Conservation (phyloP, 1,140 invertebrate species). For the Diorhabda elongata region DNA sequence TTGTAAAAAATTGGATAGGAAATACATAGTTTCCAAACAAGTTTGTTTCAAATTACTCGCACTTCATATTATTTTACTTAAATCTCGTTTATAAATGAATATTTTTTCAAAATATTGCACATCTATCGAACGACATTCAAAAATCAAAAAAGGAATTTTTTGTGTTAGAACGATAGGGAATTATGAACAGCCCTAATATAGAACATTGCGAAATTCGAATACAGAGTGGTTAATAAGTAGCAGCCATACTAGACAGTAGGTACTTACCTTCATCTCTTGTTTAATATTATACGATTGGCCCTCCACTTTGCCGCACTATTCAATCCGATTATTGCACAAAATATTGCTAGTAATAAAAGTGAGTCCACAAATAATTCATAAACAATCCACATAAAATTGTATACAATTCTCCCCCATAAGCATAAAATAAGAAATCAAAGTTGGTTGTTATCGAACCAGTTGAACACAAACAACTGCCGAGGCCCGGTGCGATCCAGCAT, state of each 20-base stretch:
- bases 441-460: neutral
- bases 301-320: neutral
- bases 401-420: neutral
- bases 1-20: no score
- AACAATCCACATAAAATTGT: neutral
- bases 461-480: constrained; percentile 8
- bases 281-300: neutral
- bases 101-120: no score
- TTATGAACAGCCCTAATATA: no score
- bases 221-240: no score
- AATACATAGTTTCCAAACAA: no score
- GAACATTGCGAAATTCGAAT: no score
- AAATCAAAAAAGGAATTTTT: no score
- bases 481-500: neutral
- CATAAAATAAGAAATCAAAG: neutral
- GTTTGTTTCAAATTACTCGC: no score
- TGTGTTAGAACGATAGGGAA: no score
- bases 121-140: no score
- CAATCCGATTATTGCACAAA: neutral
- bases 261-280: neutral
- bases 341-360: neutral
- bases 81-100: no score
- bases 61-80: no score
- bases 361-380: neutral
- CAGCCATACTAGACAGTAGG: neutral